Base-by-base conservation (phyloP, 1,140 invertebrate genomes). In the Harlomillsia oculata region DNA sequence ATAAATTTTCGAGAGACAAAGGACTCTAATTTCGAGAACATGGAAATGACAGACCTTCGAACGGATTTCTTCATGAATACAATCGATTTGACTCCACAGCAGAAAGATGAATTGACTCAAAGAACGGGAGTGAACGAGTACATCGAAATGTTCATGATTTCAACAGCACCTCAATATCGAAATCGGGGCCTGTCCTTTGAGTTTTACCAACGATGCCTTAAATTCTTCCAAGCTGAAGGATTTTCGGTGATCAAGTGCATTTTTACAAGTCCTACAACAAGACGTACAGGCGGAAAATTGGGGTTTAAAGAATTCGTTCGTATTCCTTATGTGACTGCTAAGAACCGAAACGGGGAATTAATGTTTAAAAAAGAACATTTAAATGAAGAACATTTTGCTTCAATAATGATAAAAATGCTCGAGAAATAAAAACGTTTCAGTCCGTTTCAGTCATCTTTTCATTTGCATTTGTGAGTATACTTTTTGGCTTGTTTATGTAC, bases 181-280 rank as follows among this genome's bases (percentile, higher is more conserved):
- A 37, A 45, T 18, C 55, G 53, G 18, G 58, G 58, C 11, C 29
- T 55, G 11, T 28, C 37, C 1, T 29, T 37, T 9, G 60, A 62
- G 36, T 39, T 62, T 36, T 62, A 62, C 28, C 9, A 16, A 18
- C 23, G 60, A 37, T 53, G 39, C 40, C 44, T 62, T 16, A 34
- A 50, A 37, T 52, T 54, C 30, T 44, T 62, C 25, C 41, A 50
- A 45, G 55, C 55, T 9, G 41, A 58, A 32, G 56, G 56, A 46
- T 53, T 58, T 28, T 43, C 41, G 36, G 20, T 50, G 16, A 51
- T 41, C 28, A 53, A 58, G 43, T 29, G 36, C 36, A 18, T 58
- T 6, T 53, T 62, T 28, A 53, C 60, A 18, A 58, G 39, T 58
- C 52, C 60, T 5, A 53, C 29, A 25, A 62, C 60, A 5, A 40